Evolutionary conservation across 2,797 vertebrate species (phyloP), one percentile per base, ranked within the genome.

Genomic region (Notolabrus celidotus): DNA sequence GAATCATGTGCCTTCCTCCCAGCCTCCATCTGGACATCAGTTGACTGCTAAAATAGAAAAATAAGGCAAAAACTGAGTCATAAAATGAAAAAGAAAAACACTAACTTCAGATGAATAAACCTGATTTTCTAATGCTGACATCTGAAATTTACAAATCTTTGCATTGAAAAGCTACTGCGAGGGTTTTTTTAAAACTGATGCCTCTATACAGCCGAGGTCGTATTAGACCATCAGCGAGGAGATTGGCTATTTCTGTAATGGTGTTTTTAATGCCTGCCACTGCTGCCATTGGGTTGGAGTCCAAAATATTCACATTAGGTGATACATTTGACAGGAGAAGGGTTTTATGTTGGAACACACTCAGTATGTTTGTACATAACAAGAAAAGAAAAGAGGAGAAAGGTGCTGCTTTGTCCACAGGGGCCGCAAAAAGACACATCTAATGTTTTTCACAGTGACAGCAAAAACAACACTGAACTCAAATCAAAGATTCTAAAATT

Each of bases 1-100:
- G 52, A 83, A 69, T 59, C 12, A 4, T 67, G 68, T 61, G 61
- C 72, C 66, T 83, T 55, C 50, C 66, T 78, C 53, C 57, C 66
- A 67, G 64, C 39, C 42, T 86, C 87, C 75, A 84, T 91, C 79
- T 86, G 88, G 70, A 77, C 64, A 60, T 79, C 67, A 47, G 47
- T 79, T 59, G 72, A 77, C 79, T 85, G 73, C 36, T 45, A 58
- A 74, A 47, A 69, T 46, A 60, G 54, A 67, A 45, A 71, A 79
- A 54, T 11, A 65, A 79, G 14, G 55, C 16, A 70, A 41, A 80
- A 39, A 38, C 58, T 67, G 49, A 69, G 43, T 80, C 60, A 62
- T 52, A 56, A 68, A 23, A 27, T 27, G 27, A 46, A 63, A 54
- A 55, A 50, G 17, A 61, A n/a, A 33, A 54, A 77, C 62, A 46